Base-by-base conservation (phyloP, 2,888 invertebrate genomes). In the Branchellion lobata region DNA sequence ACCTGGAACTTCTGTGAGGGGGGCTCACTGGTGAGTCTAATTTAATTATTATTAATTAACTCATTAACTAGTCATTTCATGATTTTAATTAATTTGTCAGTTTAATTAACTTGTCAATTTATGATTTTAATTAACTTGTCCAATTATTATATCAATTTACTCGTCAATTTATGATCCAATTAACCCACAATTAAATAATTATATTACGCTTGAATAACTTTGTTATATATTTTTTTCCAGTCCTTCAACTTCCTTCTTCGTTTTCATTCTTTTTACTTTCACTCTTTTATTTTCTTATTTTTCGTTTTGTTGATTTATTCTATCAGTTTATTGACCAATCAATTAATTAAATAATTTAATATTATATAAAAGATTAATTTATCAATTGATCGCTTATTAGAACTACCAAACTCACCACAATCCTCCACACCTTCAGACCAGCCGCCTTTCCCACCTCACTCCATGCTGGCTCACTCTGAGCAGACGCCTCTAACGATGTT, bases 1-100 rank as follows among this genome's bases (percentile, higher is more conserved):
- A 84, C 83, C 78, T 84, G 68, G 80, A 83, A 83, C 77, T 83
- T 83, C 83, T 84, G 78, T 57, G 76, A n/a, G n/a, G 47, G 11
- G 47, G 47, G 8, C 18, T 47, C 18, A 8, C 11, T 47, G 8
- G 8, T 47, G 8, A 47, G 8, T 47, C 11, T 47, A 14, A 51
- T 76, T 73, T 57, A 34, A 14, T 24, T 27, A 33, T 57, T 40
- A n/a, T n/a, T n/a, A n/a, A n/a, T n/a, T n/a, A n/a, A n/a, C n/a
- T n/a, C n/a, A n/a, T n/a, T n/a, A n/a, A n/a, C 40, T 18, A 79
- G 36, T n/a, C 18, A 73, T 29, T 11, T 33, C 40, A 79, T 31
- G 5, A 71, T 72, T 47, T 69, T 27, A 47, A 47, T 80, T 80
- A 40, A 33, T 47, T 11, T n/a, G 11, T 29, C 8, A 29, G 1